A percentile compares a stretch with the other conserved stretches of the same genome.
Conservation (phyloP, 2,113 vertebrate species). For the Corynorhinus townsendii region DNA sequence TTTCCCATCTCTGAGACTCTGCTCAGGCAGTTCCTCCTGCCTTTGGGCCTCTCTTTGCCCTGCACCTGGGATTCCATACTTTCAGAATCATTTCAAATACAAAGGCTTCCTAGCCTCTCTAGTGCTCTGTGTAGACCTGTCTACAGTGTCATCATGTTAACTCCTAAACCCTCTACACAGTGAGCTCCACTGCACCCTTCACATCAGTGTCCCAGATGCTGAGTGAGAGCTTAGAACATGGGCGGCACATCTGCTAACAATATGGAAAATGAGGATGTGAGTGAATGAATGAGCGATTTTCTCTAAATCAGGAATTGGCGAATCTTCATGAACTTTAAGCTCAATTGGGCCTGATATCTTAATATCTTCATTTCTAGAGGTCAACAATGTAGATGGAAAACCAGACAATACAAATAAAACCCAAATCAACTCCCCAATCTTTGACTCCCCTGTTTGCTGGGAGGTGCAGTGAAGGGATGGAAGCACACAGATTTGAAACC, state of each 20-base stretch:
- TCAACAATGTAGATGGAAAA: neutral
- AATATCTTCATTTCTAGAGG: neutral
- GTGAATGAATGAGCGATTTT: neutral
- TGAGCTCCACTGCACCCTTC: neutral
- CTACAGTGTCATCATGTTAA: neutral
- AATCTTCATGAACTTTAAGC: neutral
- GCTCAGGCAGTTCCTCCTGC: neutral
- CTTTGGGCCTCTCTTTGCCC: neutral
- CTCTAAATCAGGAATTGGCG: neutral
- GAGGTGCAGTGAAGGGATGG: neutral
- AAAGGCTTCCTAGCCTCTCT: neutral
- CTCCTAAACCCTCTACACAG: neutral
- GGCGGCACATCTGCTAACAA: neutral
- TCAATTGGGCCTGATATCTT: neutral
- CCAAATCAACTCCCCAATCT: neutral
- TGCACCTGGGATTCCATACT: neutral
- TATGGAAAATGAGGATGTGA: neutral
- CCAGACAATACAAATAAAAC: neutral
- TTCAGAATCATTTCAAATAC: neutral
- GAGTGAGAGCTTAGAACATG: neutral
- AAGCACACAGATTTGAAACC: neutral
- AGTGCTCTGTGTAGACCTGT: neutral
- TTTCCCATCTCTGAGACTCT: neutral
- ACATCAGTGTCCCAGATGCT: fast-evolving
- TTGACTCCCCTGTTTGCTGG: neutral